Base-by-base conservation (phyloP, 2,888 invertebrate species). In the Ptychoptera albimana region DNA sequence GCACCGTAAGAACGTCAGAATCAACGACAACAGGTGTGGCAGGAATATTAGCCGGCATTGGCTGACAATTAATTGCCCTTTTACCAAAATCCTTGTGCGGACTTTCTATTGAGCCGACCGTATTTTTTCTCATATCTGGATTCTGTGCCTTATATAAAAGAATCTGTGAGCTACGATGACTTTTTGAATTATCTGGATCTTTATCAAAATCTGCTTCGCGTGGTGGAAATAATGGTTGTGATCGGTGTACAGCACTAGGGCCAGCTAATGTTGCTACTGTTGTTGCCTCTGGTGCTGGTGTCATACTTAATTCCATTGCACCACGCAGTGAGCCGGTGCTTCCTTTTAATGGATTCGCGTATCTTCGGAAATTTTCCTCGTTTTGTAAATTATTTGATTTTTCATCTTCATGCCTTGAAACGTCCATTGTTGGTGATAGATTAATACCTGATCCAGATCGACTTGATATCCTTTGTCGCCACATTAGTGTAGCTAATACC, bases 341-440 rank as follows among this genome's bases (percentile, higher is more conserved):
- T 42, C 72, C 77, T 57, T 82, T 82, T 46, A 86, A 66, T 5
- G 85, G 83, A 66, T 86, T 86, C 39, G 81, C 78, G 64, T 83
- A 85, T 50, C 87, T 74, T 43, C 88, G 73, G 46, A 91, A 69
- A 60, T 88, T 89, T 64, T 91, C 89, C 60, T 88, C 87, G 62
- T 88, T 89, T 65, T 91, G 89, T 46, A 87, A 66, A 63, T 91
- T 91, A 63, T 91, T 91, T 3, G 88, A 84, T 61, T 88, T 88
- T 58, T 88, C 87, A 58, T 87, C 86, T 58, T 85, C 83, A 57
- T 81, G 77, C 51, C 73, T 76, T 61, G 74, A 74, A 47, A 69
- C 73, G 57, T 73, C 79, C 46, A 69, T 61, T 12, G 67, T 71
- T 34, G 63, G 74, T 38, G 71, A 74, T 55, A 67, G 63, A 58